A percentile compares a stretch with the other conserved stretches of the same genome.
Conservation (phyloP, 1,140 invertebrate species). For the Diabrotica virgifera region DNA sequence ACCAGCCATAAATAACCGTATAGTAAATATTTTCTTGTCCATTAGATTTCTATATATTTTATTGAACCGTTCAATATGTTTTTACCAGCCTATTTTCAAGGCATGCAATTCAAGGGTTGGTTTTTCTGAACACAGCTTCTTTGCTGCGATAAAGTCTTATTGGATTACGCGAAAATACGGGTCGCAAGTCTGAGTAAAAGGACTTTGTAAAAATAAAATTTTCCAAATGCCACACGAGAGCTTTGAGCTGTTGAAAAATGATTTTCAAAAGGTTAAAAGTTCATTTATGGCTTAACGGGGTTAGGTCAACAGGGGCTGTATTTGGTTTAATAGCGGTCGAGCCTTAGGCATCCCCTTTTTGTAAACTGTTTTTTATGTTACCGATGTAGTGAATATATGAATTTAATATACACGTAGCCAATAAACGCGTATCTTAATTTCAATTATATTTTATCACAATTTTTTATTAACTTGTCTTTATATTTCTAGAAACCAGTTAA, state of each 20-base stretch:
- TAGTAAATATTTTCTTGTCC: too few relatives aligned
- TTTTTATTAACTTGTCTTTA: too few relatives aligned
- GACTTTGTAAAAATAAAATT: slow-evolving; percentile 35
- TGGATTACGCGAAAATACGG: slow-evolving; percentile 38
- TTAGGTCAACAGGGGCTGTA: background rate
- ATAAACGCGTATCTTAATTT: too few relatives aligned
- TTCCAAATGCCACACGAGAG: slow-evolving; percentile 25
- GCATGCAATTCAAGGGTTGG: background rate
- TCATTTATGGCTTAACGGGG: background rate
- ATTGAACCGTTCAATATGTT: background rate
- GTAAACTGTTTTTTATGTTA: too few relatives aligned
- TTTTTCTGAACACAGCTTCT: slow-evolving; percentile 11
- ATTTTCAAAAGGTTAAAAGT: background rate
- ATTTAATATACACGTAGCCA: too few relatives aligned
- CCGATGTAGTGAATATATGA: too few relatives aligned
- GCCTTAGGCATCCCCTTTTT: too few relatives aligned
- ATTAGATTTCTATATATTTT: too few relatives aligned
- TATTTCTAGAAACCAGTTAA: too few relatives aligned
- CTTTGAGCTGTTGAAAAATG: slow-evolving; percentile 1
- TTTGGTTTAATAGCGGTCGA: too few relatives aligned
- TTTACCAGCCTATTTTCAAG: background rate
- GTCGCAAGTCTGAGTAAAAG: slow-evolving; percentile 33
- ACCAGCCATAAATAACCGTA: too few relatives aligned
- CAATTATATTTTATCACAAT: too few relatives aligned
- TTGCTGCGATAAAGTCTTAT: slow-evolving; percentile 36